Percentiles rank a stretch among this genome's conserved stretches.
phyloP scores from a whole-genome alignment of 1,140 invertebrate species.

The Cydia fagiglandana region DNA sequence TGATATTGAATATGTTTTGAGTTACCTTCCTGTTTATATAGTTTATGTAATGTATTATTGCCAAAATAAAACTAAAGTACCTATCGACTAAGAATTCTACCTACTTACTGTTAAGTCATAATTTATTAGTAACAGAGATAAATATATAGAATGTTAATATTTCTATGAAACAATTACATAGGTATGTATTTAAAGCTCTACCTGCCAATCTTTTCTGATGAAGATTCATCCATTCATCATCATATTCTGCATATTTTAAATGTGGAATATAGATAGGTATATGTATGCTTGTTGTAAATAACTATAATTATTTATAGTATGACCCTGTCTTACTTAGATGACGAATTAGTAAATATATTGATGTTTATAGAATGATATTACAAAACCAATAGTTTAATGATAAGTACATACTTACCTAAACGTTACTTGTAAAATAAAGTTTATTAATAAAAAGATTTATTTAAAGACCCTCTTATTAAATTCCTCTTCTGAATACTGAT shows the following conservation, averaged over 20 bases:
- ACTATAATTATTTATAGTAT: constrained; percentile 38
- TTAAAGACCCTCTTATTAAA: background rate
- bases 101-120: no score
- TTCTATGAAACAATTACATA: no score
- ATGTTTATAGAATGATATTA: constrained; percentile 50
- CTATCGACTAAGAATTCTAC: no score
- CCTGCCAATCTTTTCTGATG: background rate
- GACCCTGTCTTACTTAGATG: constrained; percentile 38
- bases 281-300: constrained; percentile 42
- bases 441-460: constrained; percentile 38
- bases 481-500: no score
- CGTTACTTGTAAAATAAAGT: constrained; percentile 51
- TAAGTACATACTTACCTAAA: constrained; percentile 33
- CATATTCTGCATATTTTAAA: constrained; percentile 9
- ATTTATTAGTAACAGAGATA: no score
- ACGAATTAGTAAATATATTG: constrained; percentile 42
- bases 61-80: no score
- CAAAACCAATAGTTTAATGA: constrained; percentile 43
- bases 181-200: background rate
- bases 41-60: no score
- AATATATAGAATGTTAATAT: no score
- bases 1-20: no score
- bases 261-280: constrained; percentile 12
- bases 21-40: no score
- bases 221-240: background rate